phyloP scores from a whole-genome alignment of 2,888 invertebrate genomes.

The Chalcis sispes region DNA sequence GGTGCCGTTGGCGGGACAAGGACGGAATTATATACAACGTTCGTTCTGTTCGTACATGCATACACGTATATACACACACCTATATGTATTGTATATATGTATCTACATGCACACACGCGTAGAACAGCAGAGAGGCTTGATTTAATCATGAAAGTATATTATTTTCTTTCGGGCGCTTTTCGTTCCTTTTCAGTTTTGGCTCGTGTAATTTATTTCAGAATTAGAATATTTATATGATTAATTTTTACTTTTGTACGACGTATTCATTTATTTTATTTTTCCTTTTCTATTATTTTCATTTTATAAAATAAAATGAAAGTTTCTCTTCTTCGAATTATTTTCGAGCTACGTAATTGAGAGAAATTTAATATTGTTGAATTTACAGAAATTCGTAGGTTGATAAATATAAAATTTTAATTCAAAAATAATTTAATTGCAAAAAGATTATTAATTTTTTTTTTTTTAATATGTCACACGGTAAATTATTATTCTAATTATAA shows the following conservation, averaged over 20 bases:
- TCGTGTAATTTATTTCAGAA: slow-evolving; percentile 45
- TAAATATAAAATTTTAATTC: background rate
- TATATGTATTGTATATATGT: too few species aligned
- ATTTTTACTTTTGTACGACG: background rate
- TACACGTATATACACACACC: slow-evolving; percentile 30
- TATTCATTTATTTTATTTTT: slow-evolving; percentile 17
- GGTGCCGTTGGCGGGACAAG: background rate
- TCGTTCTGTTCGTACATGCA: too few species aligned
- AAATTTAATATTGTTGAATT: too few species aligned
- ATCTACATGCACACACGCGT: too few species aligned
- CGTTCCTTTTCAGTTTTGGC: slow-evolving; percentile 42
- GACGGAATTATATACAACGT: too few species aligned
- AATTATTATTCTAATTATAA: too few species aligned
- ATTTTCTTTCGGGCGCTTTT: slow-evolving; percentile 51
- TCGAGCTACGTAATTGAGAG: background rate
- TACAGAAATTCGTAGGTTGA: too few species aligned
- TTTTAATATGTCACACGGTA: too few species aligned
- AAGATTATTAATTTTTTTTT: too few species aligned
- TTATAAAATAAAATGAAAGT: too few species aligned
- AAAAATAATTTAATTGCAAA: too few species aligned
- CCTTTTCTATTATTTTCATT: slow-evolving; percentile 11
- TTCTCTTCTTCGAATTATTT: background rate
- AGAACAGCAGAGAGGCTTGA: slow-evolving; percentile 41
- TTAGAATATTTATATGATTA: slow-evolving; percentile 21
- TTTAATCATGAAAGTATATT: slow-evolving; percentile 57